A percentile compares a stretch with the other conserved stretches of the same genome.
Evolutionary conservation across 2,888 invertebrate species (phyloP).

Genomic region (Lycophotia porphyrea): DNA sequence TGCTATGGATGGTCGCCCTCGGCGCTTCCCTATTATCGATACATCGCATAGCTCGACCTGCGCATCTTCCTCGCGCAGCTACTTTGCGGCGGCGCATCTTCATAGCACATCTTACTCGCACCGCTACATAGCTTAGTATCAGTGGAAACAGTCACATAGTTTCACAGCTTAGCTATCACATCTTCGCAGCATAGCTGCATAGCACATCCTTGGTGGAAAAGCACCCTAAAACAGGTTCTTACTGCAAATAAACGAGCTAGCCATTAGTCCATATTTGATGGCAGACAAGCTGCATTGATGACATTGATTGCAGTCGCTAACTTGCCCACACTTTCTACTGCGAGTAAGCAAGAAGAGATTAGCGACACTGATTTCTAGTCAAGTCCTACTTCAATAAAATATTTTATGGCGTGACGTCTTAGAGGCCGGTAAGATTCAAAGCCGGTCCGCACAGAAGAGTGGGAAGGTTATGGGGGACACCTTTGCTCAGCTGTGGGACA

Average conservation of each 20-base stretch:
- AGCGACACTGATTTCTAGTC: neutral
- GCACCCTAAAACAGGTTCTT: constrained; percentile 47
- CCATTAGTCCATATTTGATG: constrained; percentile 46
- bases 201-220: too few relatives aligned
- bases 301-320: constrained; percentile 49
- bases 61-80: too few relatives aligned
- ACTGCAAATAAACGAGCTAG: constrained; percentile 42
- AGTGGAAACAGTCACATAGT: too few relatives aligned
- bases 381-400: neutral
- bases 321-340: constrained; percentile 47
- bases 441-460: too few relatives aligned
- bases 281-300: constrained; percentile 23
- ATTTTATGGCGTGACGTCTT: neutral
- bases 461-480: neutral
- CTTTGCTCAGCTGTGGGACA: neutral
- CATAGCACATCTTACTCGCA: too few relatives aligned
- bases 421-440: neutral
- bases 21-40: too few relatives aligned
- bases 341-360: neutral
- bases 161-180: too few relatives aligned
- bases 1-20: too few relatives aligned
- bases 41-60: too few relatives aligned
- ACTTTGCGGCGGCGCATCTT: too few relatives aligned
- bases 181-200: too few relatives aligned
- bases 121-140: too few relatives aligned